phyloP scores from a whole-genome alignment of 1,140 invertebrate genomes.

The Calosoma granatense region DNA sequence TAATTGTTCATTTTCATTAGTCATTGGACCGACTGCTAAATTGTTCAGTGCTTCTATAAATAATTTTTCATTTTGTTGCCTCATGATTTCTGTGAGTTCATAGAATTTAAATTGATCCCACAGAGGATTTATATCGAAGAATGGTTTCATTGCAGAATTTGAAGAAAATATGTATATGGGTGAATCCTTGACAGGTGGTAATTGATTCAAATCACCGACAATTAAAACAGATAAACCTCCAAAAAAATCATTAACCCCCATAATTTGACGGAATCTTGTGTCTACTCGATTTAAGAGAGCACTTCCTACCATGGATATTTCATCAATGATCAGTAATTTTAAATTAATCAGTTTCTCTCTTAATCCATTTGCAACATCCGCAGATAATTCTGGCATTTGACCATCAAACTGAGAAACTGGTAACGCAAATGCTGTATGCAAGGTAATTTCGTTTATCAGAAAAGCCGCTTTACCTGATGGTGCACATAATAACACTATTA shows the following conservation, averaged over 20 bases:
- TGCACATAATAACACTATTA: constrained; percentile 24
- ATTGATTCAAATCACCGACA: constrained; percentile 24
- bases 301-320: constrained; percentile 32
- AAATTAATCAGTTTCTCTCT: constrained; percentile 18
- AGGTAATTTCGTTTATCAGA: constrained; percentile 26
- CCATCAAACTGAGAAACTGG: constrained; percentile 20
- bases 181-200: constrained; percentile 19
- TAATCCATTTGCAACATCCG: constrained; percentile 20
- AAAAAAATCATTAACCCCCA: constrained; percentile 22
- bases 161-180: constrained; percentile 16
- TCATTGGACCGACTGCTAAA: constrained; percentile 14
- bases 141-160: not conserved
- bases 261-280: constrained; percentile 27
- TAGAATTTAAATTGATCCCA: constrained; percentile 21
- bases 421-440: constrained; percentile 29
- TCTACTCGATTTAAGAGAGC: constrained; percentile 23
- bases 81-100: constrained; percentile 23
- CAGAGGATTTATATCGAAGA: constrained; percentile 12
- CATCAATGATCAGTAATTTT: constrained; percentile 33
- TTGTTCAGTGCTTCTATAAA: constrained; percentile 22
- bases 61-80: constrained; percentile 21
- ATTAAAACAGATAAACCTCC: constrained; percentile 22
- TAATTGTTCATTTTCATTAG: no score
- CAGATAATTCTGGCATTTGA: constrained; percentile 12
- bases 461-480: constrained; percentile 32